A percentile compares a stretch with the other conserved stretches of the same genome.
Conservation (phyloP, 2,113 vertebrate genomes). For the Malurus melanocephalus region DNA sequence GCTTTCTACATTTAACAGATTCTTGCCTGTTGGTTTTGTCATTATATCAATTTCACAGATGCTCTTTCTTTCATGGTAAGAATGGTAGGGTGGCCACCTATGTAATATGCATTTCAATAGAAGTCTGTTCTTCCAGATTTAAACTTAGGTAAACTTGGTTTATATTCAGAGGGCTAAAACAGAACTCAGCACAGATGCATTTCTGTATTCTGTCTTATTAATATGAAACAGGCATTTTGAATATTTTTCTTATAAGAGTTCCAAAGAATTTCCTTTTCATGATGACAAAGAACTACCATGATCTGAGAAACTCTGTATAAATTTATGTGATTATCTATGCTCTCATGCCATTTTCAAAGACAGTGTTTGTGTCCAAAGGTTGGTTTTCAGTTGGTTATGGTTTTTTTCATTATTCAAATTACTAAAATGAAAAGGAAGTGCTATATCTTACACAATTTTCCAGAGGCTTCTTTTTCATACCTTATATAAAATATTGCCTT, state of each 20-base stretch:
- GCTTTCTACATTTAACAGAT: not conserved
- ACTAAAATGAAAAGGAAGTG: not conserved
- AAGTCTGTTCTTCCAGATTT: not conserved
- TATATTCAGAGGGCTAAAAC: not conserved
- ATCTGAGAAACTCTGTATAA: not conserved
- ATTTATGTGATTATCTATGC: not conserved
- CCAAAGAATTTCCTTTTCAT: not conserved
- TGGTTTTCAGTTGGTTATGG: not conserved
- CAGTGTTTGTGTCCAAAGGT: not conserved
- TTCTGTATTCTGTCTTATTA: not conserved
- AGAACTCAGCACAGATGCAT: not conserved
- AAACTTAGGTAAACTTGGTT: not conserved
- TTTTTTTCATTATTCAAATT: not conserved
- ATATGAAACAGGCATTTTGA: not conserved
- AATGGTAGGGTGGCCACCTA: not conserved
- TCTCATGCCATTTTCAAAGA: not conserved
- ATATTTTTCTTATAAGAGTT: not conserved
- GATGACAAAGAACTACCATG: not conserved
- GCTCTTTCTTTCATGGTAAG: not conserved
- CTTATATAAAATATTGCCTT: not conserved
- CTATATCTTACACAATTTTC: not conserved
- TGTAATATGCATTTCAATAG: not conserved
- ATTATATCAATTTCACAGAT: not conserved
- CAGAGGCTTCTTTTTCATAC: not conserved
- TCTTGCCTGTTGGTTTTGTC: not conserved